Base-by-base conservation (phyloP, 1,140 invertebrate genomes). In the Aphelenchoides besseyi region DNA sequence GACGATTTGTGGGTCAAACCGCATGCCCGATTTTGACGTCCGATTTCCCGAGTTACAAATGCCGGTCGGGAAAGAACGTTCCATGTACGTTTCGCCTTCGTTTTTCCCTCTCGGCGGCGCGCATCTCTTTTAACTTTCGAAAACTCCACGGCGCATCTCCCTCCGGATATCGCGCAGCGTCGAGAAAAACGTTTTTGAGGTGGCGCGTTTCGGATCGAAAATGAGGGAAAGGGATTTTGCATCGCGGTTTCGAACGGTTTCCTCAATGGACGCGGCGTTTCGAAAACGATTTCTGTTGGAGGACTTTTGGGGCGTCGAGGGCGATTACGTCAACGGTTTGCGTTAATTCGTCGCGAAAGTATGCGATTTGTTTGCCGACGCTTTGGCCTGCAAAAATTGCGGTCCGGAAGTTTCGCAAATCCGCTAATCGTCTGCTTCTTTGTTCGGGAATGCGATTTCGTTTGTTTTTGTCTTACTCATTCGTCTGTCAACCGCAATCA, bases 1-100 rank as follows among this genome's bases (percentile, higher is more conserved):
- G n/a, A 48, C 41, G 41, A 48, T 48, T 48, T 48, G 41, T 48
- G 23, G 41, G 41, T 48, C 41, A 48, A 48, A 48, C 41, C 41
- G 41, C 41, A 48, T 48, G 41, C 41, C 23, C 41, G 41, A 48
- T 48, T 23, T 48, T 48, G 41, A 48, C 41, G 41, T 48, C 41
- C 41, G 41, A 48, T 48, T 48, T 48, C 41, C 41, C 12, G 41
- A 48, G 41, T 12, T 12, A 48, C 41, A 23, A 48, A 48, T 12
- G 41, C 41, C 12, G 41, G 41, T 23, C 12, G 23, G 12, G 41
- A 48, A 12, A 23, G 41, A 48, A 48, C 41, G 23, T 48, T 48
- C 41, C n/a, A n/a, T n/a, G n/a, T n/a, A n/a, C n/a, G n/a, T n/a
- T n/a, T n/a, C n/a, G n/a, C n/a, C 41, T 48, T 23, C 41, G 41